These are phyloP conservation scores for Lepisosteus osseus DNA, from an alignment of 2,113 vertebrate species.

Conservation along the genomic window DNA sequence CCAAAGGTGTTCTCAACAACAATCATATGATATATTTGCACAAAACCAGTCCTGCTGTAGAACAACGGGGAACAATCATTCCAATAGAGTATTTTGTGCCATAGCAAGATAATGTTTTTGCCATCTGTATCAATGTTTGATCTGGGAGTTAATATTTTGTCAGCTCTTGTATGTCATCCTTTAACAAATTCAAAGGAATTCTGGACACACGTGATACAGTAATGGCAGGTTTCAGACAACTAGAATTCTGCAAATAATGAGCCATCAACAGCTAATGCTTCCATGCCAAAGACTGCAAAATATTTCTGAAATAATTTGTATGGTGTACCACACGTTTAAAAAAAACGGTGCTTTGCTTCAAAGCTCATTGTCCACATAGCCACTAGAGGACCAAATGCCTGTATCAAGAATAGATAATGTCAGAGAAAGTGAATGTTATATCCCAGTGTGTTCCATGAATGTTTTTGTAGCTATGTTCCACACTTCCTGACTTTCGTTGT, in stretches of 20 bases:
- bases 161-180: constrained; percentile 23
- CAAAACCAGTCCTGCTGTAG: constrained; percentile 33
- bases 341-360: constrained; percentile 39
- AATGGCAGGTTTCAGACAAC: constrained; percentile 13
- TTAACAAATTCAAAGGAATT: constrained; percentile 27
- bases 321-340: constrained; percentile 26
- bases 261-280: constrained; percentile 33
- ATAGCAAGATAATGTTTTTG: constrained; percentile 29
- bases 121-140: constrained; percentile 22
- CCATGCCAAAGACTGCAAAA: constrained; percentile 18
- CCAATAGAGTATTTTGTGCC: constrained; percentile 29
- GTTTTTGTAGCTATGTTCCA: no score
- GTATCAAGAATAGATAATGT: constrained; percentile 32
- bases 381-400: constrained; percentile 30
- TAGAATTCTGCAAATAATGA: constrained; percentile 23
- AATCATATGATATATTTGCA: constrained; percentile 38
- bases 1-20: constrained; percentile 23
- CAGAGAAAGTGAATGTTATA: constrained; percentile 18
- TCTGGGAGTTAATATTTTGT: constrained; percentile 22
- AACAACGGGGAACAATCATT: constrained; percentile 36
- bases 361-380: constrained; percentile 33
- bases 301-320: constrained; percentile 33
- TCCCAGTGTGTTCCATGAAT: no score
- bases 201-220: constrained; percentile 27
- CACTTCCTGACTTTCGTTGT: no score